These are phyloP conservation scores for Zosterops pallidus DNA, from an alignment of 2,113 vertebrate genomes.

Conservation along the genomic window DNA sequence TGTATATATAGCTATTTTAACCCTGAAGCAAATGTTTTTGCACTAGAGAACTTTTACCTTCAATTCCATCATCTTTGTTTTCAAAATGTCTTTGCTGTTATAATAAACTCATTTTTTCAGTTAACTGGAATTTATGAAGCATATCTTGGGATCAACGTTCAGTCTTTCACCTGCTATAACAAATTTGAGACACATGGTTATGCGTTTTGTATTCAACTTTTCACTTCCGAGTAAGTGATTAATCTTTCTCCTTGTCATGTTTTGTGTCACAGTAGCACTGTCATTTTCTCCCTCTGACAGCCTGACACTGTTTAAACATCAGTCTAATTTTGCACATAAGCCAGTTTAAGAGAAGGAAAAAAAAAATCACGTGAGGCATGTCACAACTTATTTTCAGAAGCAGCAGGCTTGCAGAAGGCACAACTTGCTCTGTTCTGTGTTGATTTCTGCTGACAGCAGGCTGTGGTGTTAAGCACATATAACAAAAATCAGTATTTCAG, in stretches of 20 bases:
- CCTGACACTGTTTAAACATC: conserved; percentile 60
- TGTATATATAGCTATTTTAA: not conserved
- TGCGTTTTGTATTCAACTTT: conserved; percentile 21
- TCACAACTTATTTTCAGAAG: conserved; percentile 68
- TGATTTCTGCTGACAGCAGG: conserved; percentile 65
- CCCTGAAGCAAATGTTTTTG: not conserved
- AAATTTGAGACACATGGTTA: conserved; percentile 25
- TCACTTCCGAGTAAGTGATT: conserved; percentile 18
- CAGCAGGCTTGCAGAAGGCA: conserved; percentile 59
- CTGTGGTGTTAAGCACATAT: conserved; percentile 50
- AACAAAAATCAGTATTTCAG: conserved; percentile 50
- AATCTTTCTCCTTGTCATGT: conserved; percentile 56
- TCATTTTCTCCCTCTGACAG: conserved; percentile 48
- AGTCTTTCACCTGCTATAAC: conserved; percentile 20
- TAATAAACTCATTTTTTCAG: not conserved
- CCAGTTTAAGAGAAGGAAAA: not conserved
- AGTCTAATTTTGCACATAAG: conserved; percentile 56
- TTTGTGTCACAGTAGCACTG: conserved; percentile 47
- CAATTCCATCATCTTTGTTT: not conserved
- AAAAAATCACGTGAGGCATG: conserved; percentile 30
- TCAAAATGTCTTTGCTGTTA: not conserved
- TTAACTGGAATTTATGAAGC: not conserved
- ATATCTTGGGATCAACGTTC: not conserved
- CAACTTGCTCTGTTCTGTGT: conserved; percentile 57
- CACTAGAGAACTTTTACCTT: not conserved